Base-by-base conservation (phyloP, 2,113 vertebrate genomes). In the Rissa tridactyla region DNA sequence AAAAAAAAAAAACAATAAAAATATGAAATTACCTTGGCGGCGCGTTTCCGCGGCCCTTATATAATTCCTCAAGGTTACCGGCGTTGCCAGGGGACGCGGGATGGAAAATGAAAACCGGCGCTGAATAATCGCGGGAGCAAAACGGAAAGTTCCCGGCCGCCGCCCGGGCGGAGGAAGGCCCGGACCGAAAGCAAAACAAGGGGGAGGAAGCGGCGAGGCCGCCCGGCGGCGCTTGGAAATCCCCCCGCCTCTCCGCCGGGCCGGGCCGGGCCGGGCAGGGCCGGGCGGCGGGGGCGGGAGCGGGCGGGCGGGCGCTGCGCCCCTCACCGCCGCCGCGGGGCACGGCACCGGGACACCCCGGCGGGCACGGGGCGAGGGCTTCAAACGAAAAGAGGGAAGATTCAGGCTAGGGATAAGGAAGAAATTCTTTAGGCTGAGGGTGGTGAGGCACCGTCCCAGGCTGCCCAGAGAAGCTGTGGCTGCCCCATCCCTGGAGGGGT, bases 181-280 rank as follows among this genome's bases (percentile, higher is more conserved):
- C 98, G 99, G 99, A 99, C 97, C 99, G 99, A 99, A 99, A 99
- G 99, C 99, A 99, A 99, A 99, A 99, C 99, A 99, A 99, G 98
- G 96, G 16, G 96, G 98, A 98, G 98, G 98, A 98, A 98, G 98
- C 97, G 97, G 98, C 98, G 96, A 96, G 96, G 97, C 97, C 96
- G 83, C 96, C 55, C 55, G 55, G 55, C 38, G 95, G 84, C 96
- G 87, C 97, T 99, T 98, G 98, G 98, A 99, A 99, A 98, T 98
- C 98, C 98, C 98, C 98, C 58, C 92, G 82, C 92, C 83, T 91
- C 96, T 71, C 97, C 92, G 88, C 84, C 82, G 82, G 89, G 89
- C 81, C 88, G 55, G 72, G 36, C 36, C 36, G 36, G 36, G 36
- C 36, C 36, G 90, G 49, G 88, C 73, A 85, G 62, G 58, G 62